These are phyloP conservation scores for Chironomus riparius DNA, from an alignment of 2,888 invertebrate genomes.

Conservation along the genomic window DNA sequence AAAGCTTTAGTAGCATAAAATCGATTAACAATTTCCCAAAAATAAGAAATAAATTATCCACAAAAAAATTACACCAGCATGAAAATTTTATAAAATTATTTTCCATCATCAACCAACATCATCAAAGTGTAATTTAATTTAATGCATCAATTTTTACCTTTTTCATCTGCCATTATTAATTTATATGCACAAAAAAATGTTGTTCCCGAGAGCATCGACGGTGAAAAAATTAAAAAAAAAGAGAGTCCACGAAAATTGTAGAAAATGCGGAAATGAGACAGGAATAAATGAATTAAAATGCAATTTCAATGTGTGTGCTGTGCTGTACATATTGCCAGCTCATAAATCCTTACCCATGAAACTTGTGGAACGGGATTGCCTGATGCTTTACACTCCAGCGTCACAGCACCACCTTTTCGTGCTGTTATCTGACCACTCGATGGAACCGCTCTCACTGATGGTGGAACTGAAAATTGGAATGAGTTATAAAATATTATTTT, in stretches of 20 bases:
- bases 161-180: conserved; percentile 33
- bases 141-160: conserved; percentile 34
- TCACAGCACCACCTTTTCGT: conserved; percentile 56
- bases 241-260: neutral
- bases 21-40: neutral
- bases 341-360: conserved; percentile 49
- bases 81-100: neutral
- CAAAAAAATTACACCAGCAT: neutral
- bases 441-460: conserved; percentile 57
- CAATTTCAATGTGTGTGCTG: conserved; percentile 32
- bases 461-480: conserved; percentile 46
- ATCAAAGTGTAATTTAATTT: neutral
- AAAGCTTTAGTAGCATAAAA: too few species aligned
- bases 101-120: neutral
- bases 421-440: conserved; percentile 57
- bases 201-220: neutral
- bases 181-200: neutral
- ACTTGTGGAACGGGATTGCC: conserved; percentile 65
- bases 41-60: neutral
- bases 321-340: conserved; percentile 37
- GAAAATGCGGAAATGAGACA: neutral
- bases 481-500: neutral
- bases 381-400: conserved; percentile 59
- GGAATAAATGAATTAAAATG: neutral
- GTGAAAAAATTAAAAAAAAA: neutral